Base-by-base conservation (phyloP, 2,113 vertebrate species). In the Phylloscopus whistleri region DNA sequence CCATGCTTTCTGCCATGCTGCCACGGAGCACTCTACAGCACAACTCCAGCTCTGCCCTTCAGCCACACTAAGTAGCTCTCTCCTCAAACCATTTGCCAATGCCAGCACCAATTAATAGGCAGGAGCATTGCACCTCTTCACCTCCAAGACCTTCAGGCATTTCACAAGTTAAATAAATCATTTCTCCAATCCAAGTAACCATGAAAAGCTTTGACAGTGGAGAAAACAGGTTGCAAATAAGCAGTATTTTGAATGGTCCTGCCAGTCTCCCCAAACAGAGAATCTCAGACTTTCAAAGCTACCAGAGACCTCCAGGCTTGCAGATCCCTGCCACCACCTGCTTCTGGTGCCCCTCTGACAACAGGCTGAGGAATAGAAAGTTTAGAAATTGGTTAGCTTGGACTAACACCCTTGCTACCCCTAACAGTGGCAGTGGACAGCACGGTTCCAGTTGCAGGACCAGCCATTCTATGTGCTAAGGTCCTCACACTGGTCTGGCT, bases 1-100 rank as follows among this genome's bases (percentile, higher is more conserved):
- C 70, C 70, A 60, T 48, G 27, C 62, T 76, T n/a, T 9, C 4
- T 2, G n/a, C 70, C 28, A 2, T 0, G 0, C 51, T 5, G 10
- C 22, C 2, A 1, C 3, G 0, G 43, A 89, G 48, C 58, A 31
- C 53, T 22, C 67, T 7, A 0, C 0, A 0, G 49, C 73, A 83
- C 20, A 53, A 2, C 74, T 87, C 44, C 60, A 48, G 56, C 73
- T 90, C 48, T 89, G 84, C 77, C 84, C 84, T 68, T 72, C 77
- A 79, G 74, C 69, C 73, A 79, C 44, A 9, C 7, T 23, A 60
- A 70, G 60, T 1, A 64, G 56, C 52, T 78, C 48, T 39, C 68
- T 92, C 56, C 81, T 78, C 68, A 80, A 89, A 55, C 56, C 3
- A 1, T 39, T 77, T 64, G 59, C 69, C 84, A 92, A 30, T 52